Evolutionary conservation across 2,888 invertebrate species (phyloP), one percentile per base, ranked within the genome.

Genomic region (Gari tellinella): DNA sequence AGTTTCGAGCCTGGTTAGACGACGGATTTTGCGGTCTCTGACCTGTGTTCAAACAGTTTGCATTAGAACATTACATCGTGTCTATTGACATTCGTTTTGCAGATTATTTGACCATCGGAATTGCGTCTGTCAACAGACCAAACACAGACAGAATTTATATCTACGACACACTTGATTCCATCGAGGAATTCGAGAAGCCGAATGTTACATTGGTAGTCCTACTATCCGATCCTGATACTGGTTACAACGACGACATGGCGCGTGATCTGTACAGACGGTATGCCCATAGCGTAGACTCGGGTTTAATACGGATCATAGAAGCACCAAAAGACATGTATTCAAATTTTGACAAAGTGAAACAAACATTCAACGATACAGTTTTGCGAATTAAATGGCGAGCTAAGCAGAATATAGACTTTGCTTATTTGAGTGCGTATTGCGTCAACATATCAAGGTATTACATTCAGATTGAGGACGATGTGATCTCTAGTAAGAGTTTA

Each of bases 321-420:
- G 86, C 89, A 3, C 70, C 82, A 3, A 19, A 37, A 17, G 58
- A 65, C 19, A 85, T 85, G 40, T 90, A 89, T 73, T 88, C 89
- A 7, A 61, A 80, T 38, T 72, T 88, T 21, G 49, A 64, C 1
- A 62, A 82, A n/a, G 64, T 88, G 4, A 86, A 83, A 53, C 78
- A 87, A 23, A 92, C 74, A 3, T 90, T 85, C 64, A 87, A 89
- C 52, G 92, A 92, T 64, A 77, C 88, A 0, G 69, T 81, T 19
- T 81, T 86, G n/a, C 74, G 92, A 48, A 89, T 91, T 0, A 72
- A 84, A 56, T 92, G 92, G 92, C 73, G 92, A 23, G 86, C 92
- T 1, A 92, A 92, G 72, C 92, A 92, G 81, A 92, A 91, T 25
- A 65, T 92, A 19, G 92, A 92, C 78, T 92, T 91, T 74, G 90